These are phyloP conservation scores for Amblyjoppa proteus DNA, from an alignment of 2,888 invertebrate genomes.

Conservation along the genomic window DNA sequence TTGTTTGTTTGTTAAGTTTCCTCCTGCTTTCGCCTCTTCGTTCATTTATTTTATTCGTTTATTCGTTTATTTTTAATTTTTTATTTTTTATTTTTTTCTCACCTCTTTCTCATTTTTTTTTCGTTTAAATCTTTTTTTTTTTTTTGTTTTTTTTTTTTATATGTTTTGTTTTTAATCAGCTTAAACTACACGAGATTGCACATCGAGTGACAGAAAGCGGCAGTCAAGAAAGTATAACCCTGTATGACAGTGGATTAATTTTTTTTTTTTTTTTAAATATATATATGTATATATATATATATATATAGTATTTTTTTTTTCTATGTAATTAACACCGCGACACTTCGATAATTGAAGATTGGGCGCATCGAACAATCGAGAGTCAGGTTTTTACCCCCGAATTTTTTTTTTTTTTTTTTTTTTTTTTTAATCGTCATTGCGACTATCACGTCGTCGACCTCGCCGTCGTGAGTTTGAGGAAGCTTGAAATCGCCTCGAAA, in stretches of 20 bases:
- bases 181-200: constrained; percentile 66
- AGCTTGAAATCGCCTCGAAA: neutral
- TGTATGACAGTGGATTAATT: constrained; percentile 68
- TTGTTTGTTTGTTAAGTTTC: too few species aligned
- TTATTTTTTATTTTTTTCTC: too few species aligned
- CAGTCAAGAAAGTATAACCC: constrained; percentile 71
- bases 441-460: neutral
- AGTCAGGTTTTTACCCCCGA: constrained; percentile 39
- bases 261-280: constrained; percentile 46
- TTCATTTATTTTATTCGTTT: too few species aligned
- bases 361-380: constrained; percentile 47
- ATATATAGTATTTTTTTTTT: constrained; percentile 26
- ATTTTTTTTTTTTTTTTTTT: constrained; percentile 4
- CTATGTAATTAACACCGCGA: constrained; percentile 29
- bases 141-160: constrained; percentile 14
- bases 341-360: constrained; percentile 48
- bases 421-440: neutral
- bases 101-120: neutral
- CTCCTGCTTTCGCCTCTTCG: too few species aligned
- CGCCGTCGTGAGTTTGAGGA: neutral
- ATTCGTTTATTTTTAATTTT: constrained; percentile 44
- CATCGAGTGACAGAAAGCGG: constrained; percentile 68
- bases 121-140: constrained; percentile 1
- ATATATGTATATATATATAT: constrained; percentile 46
- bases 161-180: constrained; percentile 21